Base-by-base conservation (phyloP, 2,113 vertebrate genomes). In the Notothenia rossii region DNA sequence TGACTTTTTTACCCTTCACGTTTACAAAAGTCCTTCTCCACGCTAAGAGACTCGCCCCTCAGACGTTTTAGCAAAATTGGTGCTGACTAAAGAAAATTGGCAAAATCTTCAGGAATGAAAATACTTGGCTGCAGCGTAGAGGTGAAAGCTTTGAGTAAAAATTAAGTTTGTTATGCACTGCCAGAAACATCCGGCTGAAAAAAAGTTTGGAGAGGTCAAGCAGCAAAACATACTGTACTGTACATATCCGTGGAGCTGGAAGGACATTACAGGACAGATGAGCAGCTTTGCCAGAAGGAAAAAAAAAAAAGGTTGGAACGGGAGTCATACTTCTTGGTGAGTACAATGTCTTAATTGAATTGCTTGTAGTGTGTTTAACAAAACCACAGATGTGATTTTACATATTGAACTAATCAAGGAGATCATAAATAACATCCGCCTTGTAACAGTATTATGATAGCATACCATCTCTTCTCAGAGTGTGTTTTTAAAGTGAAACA, bases 1-100 rank as follows among this genome's bases (percentile, higher is more conserved):
- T 20, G 75, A 86, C 64, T 77, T 73, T 83, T 60, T 58, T 69
- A 81, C 61, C 58, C 55, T 72, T 33, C 61, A 22, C 63, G 5
- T 80, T 83, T 45, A 66, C 81, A 72, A 68, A 85, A 75, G 69
- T 58, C 82, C 56, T 45, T 43, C 49, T 64, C 53, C 46, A 13
- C 75, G 79, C 75, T 76, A 82, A 82, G 82, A 79, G 20, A 33
- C 66, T 22, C 10, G 20, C 40, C 56, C 25, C 51, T 78, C 59
- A 73, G 81, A 89, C 40, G 67, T 75, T 80, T 81, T 61, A 74
- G 73, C 45, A 43, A 71, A 85, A 89, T 59, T 72, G 71, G 72
- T 20, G 10, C 43, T 69, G 75, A 82, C 66, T 69, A 29, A 22
- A 78, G 22, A 82, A 80, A 72, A 85, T 51, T 51, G 62, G 20